Evolutionary conservation across 2,888 invertebrate genomes (phyloP).

Genomic region (Willowsia nigromaculata): DNA sequence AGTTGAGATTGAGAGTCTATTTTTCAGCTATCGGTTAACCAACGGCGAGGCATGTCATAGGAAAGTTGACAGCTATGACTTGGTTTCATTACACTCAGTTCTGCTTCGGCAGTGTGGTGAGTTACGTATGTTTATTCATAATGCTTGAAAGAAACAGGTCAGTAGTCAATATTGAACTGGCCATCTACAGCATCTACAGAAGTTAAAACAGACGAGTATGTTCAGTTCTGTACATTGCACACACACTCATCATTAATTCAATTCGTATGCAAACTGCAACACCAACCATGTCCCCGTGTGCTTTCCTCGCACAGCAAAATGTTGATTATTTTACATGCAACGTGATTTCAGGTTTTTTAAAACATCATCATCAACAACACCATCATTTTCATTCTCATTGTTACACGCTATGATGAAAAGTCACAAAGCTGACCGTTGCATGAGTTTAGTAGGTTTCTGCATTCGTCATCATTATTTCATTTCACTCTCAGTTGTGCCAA

Average conservation of each 20-base stretch:
- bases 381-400: background rate
- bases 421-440: slow-evolving; percentile 50
- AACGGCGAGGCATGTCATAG: background rate
- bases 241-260: too few relatives aligned
- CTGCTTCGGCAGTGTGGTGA: background rate
- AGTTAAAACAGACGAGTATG: too few relatives aligned
- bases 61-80: slow-evolving; percentile 17
- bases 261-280: background rate
- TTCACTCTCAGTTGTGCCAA: slow-evolving; percentile 53
- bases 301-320: background rate
- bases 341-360: background rate
- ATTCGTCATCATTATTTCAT: slow-evolving; percentile 42
- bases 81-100: background rate
- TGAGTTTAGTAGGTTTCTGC: background rate
- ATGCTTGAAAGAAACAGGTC: slow-evolving; percentile 43
- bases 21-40: background rate
- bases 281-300: background rate
- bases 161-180: background rate
- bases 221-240: background rate
- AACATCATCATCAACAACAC: background rate
- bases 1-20: background rate
- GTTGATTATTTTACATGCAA: background rate
- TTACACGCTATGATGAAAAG: slow-evolving; percentile 29
- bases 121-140: background rate
- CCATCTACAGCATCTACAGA: background rate